A percentile compares a stretch with the other conserved stretches of the same genome.
phyloP scores from a whole-genome alignment of 2,888 invertebrate genomes.

The Ganaspis brasiliensis region DNA sequence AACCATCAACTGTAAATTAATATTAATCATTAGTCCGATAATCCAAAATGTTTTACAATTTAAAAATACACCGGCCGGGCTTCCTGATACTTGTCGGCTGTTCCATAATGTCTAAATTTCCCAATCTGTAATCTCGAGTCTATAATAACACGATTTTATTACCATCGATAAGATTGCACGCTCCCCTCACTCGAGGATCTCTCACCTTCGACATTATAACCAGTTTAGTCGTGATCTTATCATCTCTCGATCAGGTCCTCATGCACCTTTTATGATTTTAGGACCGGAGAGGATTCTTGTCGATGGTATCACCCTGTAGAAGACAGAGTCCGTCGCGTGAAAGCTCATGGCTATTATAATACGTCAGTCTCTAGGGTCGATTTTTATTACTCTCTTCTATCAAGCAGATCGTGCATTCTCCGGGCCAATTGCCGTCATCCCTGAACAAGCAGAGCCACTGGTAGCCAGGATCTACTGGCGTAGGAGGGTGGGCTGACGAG shows the following conservation, averaged over 20 bases:
- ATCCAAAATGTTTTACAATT: no score
- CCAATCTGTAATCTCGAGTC: neutral
- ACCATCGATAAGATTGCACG: constrained; percentile 33
- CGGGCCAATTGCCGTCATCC: constrained; percentile 51
- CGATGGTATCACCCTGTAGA: neutral
- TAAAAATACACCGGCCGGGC: no score
- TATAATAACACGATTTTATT: constrained; percentile 34
- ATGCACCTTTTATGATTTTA: constrained; percentile 6
- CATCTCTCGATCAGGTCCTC: constrained; percentile 9
- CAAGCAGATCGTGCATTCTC: constrained; percentile 61
- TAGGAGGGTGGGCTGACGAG: constrained; percentile 79
- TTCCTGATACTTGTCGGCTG: neutral
- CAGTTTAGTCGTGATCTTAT: constrained; percentile 37
- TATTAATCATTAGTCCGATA: no score
- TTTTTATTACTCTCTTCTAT: constrained; percentile 51
- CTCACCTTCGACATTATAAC: constrained; percentile 15
- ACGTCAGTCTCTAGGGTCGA: constrained; percentile 5
- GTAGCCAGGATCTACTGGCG: constrained; percentile 59
- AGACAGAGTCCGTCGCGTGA: neutral
- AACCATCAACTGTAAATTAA: no score
- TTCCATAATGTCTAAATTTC: constrained; percentile 34
- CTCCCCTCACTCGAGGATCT: neutral
- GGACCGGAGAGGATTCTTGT: neutral
- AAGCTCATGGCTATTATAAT: neutral
- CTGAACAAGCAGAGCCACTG: constrained; percentile 56